A percentile compares a stretch with the other conserved stretches of the same genome.
These are phyloP conservation scores for Subanguina moxae DNA, from an alignment of 1,140 invertebrate genomes.

Conservation along the genomic window DNA sequence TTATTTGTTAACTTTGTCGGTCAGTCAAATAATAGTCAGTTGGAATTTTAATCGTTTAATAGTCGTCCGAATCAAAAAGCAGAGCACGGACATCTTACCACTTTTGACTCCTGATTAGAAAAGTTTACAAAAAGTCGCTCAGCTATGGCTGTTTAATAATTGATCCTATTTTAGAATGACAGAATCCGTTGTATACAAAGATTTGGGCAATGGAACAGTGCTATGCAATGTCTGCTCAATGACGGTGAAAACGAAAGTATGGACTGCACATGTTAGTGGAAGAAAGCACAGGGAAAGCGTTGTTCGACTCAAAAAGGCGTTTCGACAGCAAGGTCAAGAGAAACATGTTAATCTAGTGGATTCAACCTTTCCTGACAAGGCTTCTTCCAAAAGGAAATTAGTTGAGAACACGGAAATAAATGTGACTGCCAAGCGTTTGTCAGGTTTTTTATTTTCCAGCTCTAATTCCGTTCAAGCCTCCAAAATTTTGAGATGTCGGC, in stretches of 20 bases:
- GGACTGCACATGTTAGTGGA: conserved; percentile 27
- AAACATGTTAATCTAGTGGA: not conserved
- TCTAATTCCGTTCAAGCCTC: too few relatives aligned
- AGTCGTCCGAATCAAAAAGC: too few relatives aligned
- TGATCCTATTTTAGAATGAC: too few relatives aligned
- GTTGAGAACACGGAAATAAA: not conserved
- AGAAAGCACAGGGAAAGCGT: conserved; percentile 26
- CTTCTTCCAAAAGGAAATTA: conserved; percentile 5
- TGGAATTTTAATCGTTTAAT: too few relatives aligned
- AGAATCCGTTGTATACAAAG: not conserved
- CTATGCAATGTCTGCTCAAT: conserved; percentile 25
- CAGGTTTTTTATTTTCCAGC: too few relatives aligned
- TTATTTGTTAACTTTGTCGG: not conserved
- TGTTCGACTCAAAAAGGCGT: conserved; percentile 1
- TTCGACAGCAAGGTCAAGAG: not conserved
- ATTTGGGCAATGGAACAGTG: conserved; percentile 27
- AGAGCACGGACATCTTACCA: too few relatives aligned
- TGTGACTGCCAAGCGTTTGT: not conserved
- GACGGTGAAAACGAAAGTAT: conserved; percentile 27
- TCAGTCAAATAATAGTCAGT: too few relatives aligned
- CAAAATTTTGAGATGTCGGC: not conserved
- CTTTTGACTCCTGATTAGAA: too few relatives aligned
- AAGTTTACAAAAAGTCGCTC: too few relatives aligned
- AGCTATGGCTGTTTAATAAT: too few relatives aligned
- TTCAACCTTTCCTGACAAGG: not conserved